These are phyloP conservation scores for Drosophila tripunctata DNA, from an alignment of 2,888 invertebrate species.

Conservation along the genomic window DNA sequence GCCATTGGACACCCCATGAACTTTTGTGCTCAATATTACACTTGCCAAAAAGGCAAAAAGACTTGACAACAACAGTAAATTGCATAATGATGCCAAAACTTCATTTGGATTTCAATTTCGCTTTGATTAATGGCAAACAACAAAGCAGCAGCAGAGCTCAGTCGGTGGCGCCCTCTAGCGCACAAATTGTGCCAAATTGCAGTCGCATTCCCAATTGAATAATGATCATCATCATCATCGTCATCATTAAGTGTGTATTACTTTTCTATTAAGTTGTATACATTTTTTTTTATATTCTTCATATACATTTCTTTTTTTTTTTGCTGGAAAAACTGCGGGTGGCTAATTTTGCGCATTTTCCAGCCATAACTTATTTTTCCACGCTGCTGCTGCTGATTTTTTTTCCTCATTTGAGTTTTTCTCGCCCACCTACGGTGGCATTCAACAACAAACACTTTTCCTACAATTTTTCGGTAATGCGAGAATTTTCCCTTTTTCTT, in stretches of 20 bases:
- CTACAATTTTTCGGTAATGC: slow-evolving; percentile 50
- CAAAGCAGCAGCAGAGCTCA: neutral
- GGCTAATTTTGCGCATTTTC: slow-evolving; percentile 66
- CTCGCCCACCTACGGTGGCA: slow-evolving; percentile 67
- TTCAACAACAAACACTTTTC: slow-evolving; percentile 57
- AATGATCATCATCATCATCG: slow-evolving; percentile 38
- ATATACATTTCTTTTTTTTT: slow-evolving; percentile 14
- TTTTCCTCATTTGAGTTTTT: slow-evolving; percentile 40
- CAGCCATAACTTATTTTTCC: slow-evolving; percentile 41
- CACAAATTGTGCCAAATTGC: slow-evolving; percentile 60
- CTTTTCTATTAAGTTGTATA: slow-evolving; percentile 6
- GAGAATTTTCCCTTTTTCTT: slow-evolving; percentile 27
- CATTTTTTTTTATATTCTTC: slow-evolving; percentile 7
- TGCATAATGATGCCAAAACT: slow-evolving; percentile 65
- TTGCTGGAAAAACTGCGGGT: slow-evolving; percentile 59
- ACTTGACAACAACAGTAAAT: slow-evolving; percentile 44
- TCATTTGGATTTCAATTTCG: slow-evolving; percentile 52
- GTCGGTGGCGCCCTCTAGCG: slow-evolving; percentile 32
- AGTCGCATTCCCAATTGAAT: slow-evolving; percentile 29
- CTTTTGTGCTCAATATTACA: slow-evolving; percentile 68
- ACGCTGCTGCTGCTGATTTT: slow-evolving; percentile 56
- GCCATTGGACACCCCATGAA: slow-evolving; percentile 49
- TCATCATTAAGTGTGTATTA: neutral
- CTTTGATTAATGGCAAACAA: slow-evolving; percentile 39
- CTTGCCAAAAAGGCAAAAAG: slow-evolving; percentile 61